These are phyloP conservation scores for Charadrius vociferus DNA, from an alignment of 2,113 vertebrate species.

Conservation along the genomic window DNA sequence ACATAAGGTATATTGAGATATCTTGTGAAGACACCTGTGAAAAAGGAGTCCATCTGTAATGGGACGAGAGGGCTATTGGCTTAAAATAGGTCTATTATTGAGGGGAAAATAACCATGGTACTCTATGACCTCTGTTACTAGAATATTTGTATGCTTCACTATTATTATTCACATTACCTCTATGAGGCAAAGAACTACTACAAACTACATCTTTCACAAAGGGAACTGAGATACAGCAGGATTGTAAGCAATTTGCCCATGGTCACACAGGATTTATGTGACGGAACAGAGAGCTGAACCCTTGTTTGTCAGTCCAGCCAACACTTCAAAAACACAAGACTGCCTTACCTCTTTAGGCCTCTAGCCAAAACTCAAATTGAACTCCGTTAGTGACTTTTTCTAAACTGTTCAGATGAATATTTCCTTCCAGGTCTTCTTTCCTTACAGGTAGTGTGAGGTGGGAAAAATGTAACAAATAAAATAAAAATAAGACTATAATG, in stretches of 20 bases:
- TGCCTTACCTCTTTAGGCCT: not conserved
- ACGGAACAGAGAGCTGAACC: not conserved
- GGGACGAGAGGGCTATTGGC: not conserved
- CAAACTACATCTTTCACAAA: not conserved
- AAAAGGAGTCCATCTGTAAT: not conserved
- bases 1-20: not conserved
- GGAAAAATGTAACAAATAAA: not conserved
- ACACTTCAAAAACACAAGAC: not conserved
- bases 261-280: not conserved
- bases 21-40: not conserved
- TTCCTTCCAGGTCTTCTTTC: not conserved
- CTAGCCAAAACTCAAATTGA: not conserved
- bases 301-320: not conserved
- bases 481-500: not conserved
- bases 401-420: not conserved
- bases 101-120: not conserved
- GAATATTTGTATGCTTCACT: not conserved
- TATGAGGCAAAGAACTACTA: not conserved
- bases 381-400: not conserved
- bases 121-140: not conserved
- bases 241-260: not conserved
- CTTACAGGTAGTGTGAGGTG: not conserved
- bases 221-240: not conserved
- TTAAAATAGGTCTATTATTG: not conserved
- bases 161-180: not conserved